Conservation (phyloP, 2,888 invertebrate genomes). For the Amphipyra tragopoginis region DNA sequence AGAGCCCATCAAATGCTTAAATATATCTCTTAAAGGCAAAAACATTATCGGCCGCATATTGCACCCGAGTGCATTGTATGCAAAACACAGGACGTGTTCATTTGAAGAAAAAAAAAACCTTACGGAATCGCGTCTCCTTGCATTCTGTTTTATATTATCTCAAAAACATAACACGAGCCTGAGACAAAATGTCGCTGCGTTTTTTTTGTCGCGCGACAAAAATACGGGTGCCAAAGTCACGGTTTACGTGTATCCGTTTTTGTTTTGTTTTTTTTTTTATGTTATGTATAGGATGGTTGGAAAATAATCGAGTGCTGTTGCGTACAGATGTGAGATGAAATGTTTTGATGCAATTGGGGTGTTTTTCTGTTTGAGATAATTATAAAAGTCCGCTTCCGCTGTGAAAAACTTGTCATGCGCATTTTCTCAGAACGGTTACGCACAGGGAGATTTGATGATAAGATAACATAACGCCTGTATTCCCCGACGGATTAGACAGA, state of each 20-base stretch:
- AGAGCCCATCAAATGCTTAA: conserved; percentile 52
- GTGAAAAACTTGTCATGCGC: too few species aligned
- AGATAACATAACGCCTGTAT: too few species aligned
- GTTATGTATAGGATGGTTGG: conserved; percentile 33
- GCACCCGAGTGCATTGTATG: conserved; percentile 87
- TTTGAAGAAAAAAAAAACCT: conserved; percentile 70
- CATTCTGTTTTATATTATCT: conserved; percentile 81
- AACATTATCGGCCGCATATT: conserved; percentile 83
- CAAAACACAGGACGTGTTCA: conserved; percentile 84
- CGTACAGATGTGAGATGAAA: conserved; percentile 15
- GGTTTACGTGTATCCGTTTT: conserved; percentile 55
- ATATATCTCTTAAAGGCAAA: conserved; percentile 59
- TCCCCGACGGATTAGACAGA: too few species aligned
- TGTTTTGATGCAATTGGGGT: conserved; percentile 7
- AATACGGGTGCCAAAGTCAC: conserved; percentile 67
- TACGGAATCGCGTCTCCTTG: conserved; percentile 70
- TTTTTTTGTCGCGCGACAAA: conserved; percentile 64
- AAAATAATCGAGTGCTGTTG: conserved; percentile 20
- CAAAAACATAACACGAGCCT: conserved; percentile 70
- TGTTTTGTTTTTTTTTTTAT: conserved; percentile 54
- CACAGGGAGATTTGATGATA: too few species aligned
- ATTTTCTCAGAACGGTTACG: too few species aligned
- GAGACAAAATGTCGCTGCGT: conserved; percentile 68
- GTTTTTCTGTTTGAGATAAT: background rate
- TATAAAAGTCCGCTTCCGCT: too few species aligned